Conservation (phyloP, 37 sponge, comb jelly and placozoan species). For the Corticium candelabrum region DNA sequence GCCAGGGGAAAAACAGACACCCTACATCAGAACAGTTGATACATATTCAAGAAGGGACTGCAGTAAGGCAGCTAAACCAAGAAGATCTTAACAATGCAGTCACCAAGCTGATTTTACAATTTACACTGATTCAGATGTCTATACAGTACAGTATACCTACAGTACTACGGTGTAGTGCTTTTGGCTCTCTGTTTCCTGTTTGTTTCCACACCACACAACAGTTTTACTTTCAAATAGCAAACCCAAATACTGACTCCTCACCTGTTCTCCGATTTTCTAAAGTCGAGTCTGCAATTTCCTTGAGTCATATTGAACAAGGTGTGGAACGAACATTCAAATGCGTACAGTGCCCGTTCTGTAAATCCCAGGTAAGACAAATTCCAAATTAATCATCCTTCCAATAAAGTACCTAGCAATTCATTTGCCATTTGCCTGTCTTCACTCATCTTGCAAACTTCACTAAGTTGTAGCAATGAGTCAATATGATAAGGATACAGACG, state of each 20-base stretch:
- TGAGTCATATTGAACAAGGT: constrained; percentile 74
- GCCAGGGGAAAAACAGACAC: too few species aligned
- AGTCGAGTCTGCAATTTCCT: constrained; percentile 68
- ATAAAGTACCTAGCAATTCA: constrained; percentile 59
- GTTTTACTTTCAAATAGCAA: too few species aligned
- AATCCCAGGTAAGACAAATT: neutral
- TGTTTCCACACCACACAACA: too few species aligned
- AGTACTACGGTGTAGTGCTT: too few species aligned
- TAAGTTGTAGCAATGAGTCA: constrained; percentile 88
- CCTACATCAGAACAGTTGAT: too few species aligned
- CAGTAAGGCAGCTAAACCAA: too few species aligned
- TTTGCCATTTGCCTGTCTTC: constrained; percentile 87
- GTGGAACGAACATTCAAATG: constrained; percentile 82
- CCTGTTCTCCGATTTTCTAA: constrained; percentile 82
- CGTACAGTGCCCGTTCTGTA: constrained; percentile 71
- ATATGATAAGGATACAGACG: constrained; percentile 85
- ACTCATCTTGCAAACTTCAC: constrained; percentile 87
- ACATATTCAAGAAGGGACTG: too few species aligned
- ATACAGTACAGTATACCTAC: too few species aligned
- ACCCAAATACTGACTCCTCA: constrained; percentile 10
- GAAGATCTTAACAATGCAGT: too few species aligned
- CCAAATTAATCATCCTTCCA: neutral
- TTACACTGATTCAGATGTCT: too few species aligned
- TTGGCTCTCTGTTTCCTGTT: too few species aligned
- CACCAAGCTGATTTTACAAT: too few species aligned